Evolutionary conservation across 2,888 invertebrate genomes (phyloP).

Genomic region (Chelonus formosanus): DNA sequence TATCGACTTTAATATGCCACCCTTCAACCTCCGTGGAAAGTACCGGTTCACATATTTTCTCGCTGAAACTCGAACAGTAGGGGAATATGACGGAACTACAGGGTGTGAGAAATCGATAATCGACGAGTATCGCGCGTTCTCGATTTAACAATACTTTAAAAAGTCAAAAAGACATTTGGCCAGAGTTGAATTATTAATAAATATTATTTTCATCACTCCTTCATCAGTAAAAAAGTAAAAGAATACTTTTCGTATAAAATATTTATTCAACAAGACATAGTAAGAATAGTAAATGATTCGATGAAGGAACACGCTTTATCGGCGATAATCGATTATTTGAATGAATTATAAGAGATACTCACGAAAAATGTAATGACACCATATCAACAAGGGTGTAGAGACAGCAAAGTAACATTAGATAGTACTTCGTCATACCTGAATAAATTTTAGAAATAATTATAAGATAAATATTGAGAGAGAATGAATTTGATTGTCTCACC

Average conservation of each 20-base stretch:
- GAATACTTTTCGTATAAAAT: no score
- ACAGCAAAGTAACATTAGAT: slow-evolving; percentile 62
- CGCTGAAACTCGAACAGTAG: slow-evolving; percentile 58
- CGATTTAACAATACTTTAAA: slow-evolving; percentile 5
- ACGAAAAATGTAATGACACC: slow-evolving; percentile 62
- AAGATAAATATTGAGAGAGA: slow-evolving; percentile 1
- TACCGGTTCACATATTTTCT: slow-evolving; percentile 62
- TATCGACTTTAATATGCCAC: slow-evolving; percentile 63
- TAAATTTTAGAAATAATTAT: slow-evolving; percentile 24
- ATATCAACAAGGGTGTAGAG: slow-evolving; percentile 62
- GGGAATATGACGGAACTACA: slow-evolving; percentile 41
- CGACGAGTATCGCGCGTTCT: slow-evolving; percentile 16
- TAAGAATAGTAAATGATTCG: no score
- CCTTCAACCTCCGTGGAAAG: slow-evolving; percentile 62
- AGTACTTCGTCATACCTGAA: slow-evolving; percentile 63
- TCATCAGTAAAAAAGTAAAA: no score
- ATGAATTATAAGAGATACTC: slow-evolving; percentile 50
- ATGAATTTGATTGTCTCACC: slow-evolving; percentile 49
- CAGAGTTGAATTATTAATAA: no score
- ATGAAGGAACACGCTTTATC: background rate
- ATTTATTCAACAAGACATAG: no score
- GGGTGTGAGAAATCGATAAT: slow-evolving; percentile 32
- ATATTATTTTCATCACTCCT: no score
- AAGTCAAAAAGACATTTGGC: no score
- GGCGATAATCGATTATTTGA: slow-evolving; percentile 31